Evolutionary conservation across 2,113 vertebrate genomes (phyloP), one percentile per base, ranked within the genome.

Genomic region (Nannospalax galili): DNA sequence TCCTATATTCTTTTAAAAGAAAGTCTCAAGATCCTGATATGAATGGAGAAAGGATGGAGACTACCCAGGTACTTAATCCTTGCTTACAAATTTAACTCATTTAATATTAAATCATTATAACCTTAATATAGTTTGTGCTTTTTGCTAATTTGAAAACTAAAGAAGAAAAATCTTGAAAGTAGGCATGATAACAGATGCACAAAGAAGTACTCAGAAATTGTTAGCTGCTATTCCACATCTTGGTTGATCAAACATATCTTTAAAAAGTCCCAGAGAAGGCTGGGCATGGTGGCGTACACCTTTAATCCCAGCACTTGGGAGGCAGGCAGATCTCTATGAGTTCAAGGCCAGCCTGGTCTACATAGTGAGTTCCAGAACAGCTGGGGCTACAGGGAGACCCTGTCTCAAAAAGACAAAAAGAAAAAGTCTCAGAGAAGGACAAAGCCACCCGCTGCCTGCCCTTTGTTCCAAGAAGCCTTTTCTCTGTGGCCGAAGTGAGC

Each of bases 111-210:
- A 1, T 3, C n/a, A 79, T 10, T 22, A 62, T 37, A 62, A 42
- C 9, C 69, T 88, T 82, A 79, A 69, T 60, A 62, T 0, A 62
- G 30, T 37, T 35, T n/a, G n/a, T 16, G 10, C 56, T 56, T 88
- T 7, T 82, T 62, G 65, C 79, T 84, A 69, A 87, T 79, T 70
- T 91, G 80, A 95, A 37, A 94, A 95, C 56, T 84, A 69, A 91
- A 95, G 48, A 52, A 82, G 37, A 75, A 88, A 75, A 52, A 75
- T 69, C 14, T 37, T 48, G 45, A 77, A 75, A 72, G 32, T 80
- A 58, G 15, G 26, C 17, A 48, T n/a, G 26, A 91, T 22, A 75
- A 48, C 0, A 3, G 22, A n/a, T 9, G 24, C 14, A 1, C 14
- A 84, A 60, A 86, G 48, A 52, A 72, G 24, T 48, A 26, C 60